These are phyloP conservation scores for Cacoxenus indagator DNA, from an alignment of 2,888 invertebrate genomes.

Conservation along the genomic window DNA sequence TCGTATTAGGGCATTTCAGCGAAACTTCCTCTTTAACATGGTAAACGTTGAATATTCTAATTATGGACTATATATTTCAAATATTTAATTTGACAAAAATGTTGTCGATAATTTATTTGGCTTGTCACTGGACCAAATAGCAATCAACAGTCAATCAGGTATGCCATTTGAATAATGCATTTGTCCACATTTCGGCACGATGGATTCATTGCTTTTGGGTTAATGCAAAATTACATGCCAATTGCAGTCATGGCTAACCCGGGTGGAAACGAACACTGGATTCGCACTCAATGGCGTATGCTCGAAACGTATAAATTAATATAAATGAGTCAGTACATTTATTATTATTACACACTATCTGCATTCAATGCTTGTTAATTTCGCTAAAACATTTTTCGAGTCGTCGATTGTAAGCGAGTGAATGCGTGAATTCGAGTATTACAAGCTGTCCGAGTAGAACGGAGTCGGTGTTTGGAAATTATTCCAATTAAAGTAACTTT, in stretches of 20 bases:
- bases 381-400: too few relatives aligned
- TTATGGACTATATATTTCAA: background rate
- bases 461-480: too few relatives aligned
- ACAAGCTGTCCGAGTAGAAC: too few relatives aligned
- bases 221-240: background rate
- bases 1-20: too few relatives aligned
- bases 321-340: too few relatives aligned
- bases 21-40: too few relatives aligned
- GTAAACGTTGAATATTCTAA: too few relatives aligned
- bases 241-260: background rate
- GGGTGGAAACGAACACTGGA: background rate
- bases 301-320: slow-evolving; percentile 42
- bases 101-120: background rate
- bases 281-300: background rate
- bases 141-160: background rate
- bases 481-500: too few relatives aligned
- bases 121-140: background rate
- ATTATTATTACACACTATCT: too few relatives aligned
- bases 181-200: background rate
- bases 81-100: background rate
- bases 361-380: too few relatives aligned
- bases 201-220: background rate
- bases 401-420: too few relatives aligned
- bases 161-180: background rate
- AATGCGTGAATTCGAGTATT: too few relatives aligned